Evolutionary conservation across 1,140 invertebrate genomes (phyloP).

Genomic region (Pseudomyrmex sp.): DNA sequence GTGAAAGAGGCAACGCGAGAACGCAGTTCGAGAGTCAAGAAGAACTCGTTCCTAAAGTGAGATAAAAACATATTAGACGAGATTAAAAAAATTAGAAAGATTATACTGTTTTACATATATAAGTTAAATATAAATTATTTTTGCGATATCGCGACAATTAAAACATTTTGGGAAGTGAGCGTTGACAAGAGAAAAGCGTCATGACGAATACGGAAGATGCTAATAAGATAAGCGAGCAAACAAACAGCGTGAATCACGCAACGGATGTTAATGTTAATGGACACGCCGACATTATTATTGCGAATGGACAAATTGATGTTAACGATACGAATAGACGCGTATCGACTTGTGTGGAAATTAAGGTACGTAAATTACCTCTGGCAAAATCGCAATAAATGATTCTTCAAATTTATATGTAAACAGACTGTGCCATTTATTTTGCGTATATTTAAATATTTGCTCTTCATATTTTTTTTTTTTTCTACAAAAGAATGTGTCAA

Average conservation of each 20-base stretch:
- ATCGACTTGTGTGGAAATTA: conserved; percentile 32
- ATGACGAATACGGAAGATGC: background rate
- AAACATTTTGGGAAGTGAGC: background rate
- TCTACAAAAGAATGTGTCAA: background rate
- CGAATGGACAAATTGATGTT: background rate
- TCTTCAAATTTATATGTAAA: background rate
- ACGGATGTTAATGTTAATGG: background rate
- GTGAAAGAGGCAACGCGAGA: background rate
- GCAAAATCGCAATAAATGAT: background rate
- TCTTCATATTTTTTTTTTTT: background rate
- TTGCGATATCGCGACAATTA: background rate
- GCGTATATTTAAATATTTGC: no score
- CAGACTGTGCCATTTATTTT: background rate
- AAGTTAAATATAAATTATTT: background rate
- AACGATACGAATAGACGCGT: background rate
- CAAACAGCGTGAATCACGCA: no score
- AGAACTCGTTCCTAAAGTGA: background rate
- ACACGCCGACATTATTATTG: background rate
- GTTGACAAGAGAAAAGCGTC: background rate
- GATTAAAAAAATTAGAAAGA: background rate
- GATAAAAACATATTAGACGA: background rate
- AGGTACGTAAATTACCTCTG: conserved; percentile 30
- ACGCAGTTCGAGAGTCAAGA: background rate
- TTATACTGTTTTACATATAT: no score
- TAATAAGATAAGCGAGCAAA: background rate